phyloP scores from a whole-genome alignment of 2,113 vertebrate genomes.

The Brachionichthys hirsutus region DNA sequence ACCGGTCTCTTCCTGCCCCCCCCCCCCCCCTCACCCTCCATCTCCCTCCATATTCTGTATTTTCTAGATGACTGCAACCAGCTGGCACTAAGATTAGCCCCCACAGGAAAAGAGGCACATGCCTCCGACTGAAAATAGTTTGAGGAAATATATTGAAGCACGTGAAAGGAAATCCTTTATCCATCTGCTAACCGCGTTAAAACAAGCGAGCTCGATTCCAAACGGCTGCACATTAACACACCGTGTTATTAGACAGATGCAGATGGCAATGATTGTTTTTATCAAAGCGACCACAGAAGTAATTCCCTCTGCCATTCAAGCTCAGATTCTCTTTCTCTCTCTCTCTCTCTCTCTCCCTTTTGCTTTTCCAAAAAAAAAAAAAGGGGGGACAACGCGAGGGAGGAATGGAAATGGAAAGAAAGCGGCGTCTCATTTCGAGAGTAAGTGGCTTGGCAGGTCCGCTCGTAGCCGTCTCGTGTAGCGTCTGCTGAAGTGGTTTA shows the following conservation, averaged over 20 bases:
- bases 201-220: slow-evolving; percentile 45
- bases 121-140: slow-evolving; percentile 67
- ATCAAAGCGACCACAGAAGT: slow-evolving; percentile 45
- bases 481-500: slow-evolving; percentile 73
- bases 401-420: slow-evolving; percentile 73
- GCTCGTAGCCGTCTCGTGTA: slow-evolving; percentile 51
- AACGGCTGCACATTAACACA: slow-evolving; percentile 64
- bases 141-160: slow-evolving; percentile 69
- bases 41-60: slow-evolving; percentile 36
- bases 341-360: slow-evolving; percentile 39
- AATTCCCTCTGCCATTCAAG: slow-evolving; percentile 55
- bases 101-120: slow-evolving; percentile 44
- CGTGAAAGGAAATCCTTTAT: slow-evolving; percentile 70
- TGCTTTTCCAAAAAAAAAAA: slow-evolving; percentile 45
- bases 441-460: slow-evolving; percentile 77
- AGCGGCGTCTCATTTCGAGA: slow-evolving; percentile 81
- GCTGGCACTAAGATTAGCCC: slow-evolving; percentile 70
- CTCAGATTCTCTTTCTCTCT: slow-evolving; percentile 45
- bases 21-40: slow-evolving; percentile 17
- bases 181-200: slow-evolving; percentile 73
- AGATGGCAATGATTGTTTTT: slow-evolving; percentile 60
- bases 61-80: slow-evolving; percentile 68
- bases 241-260: slow-evolving; percentile 61
- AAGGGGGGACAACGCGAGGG: slow-evolving; percentile 65
- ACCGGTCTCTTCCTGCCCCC: too few relatives aligned